These are phyloP conservation scores for Nymphicus hollandicus DNA, from an alignment of 2,113 vertebrate genomes.

Conservation along the genomic window DNA sequence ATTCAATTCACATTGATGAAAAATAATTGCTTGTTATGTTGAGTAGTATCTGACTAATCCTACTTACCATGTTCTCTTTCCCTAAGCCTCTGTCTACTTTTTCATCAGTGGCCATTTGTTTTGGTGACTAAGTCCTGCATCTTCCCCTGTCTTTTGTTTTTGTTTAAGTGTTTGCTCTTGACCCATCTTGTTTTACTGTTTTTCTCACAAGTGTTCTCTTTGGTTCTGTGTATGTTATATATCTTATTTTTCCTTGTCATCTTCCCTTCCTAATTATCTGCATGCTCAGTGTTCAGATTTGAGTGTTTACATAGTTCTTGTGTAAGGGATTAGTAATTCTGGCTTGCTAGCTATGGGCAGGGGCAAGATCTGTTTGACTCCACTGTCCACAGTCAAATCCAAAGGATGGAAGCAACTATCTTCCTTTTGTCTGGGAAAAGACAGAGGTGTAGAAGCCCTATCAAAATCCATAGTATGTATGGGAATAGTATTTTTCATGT, in stretches of 20 bases:
- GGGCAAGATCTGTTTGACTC: background rate
- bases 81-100: background rate
- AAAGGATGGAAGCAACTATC: background rate
- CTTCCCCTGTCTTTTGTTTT: background rate
- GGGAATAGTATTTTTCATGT: background rate
- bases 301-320: background rate
- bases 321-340: background rate
- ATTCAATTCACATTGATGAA: background rate
- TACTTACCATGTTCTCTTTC: background rate
- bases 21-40: background rate
- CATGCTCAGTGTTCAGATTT: background rate
- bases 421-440: background rate
- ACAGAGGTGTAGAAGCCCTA: background rate
- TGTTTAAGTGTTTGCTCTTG: background rate
- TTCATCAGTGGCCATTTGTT: background rate
- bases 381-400: background rate
- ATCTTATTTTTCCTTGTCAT: rapidly evolving
- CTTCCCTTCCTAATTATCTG: background rate
- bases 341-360: background rate
- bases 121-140: background rate
- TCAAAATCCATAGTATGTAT: background rate
- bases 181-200: background rate
- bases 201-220: background rate
- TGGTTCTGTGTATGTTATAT: background rate
- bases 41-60: background rate